Conservation (phyloP, 2,113 vertebrate genomes). For the Indicator maculatus region DNA sequence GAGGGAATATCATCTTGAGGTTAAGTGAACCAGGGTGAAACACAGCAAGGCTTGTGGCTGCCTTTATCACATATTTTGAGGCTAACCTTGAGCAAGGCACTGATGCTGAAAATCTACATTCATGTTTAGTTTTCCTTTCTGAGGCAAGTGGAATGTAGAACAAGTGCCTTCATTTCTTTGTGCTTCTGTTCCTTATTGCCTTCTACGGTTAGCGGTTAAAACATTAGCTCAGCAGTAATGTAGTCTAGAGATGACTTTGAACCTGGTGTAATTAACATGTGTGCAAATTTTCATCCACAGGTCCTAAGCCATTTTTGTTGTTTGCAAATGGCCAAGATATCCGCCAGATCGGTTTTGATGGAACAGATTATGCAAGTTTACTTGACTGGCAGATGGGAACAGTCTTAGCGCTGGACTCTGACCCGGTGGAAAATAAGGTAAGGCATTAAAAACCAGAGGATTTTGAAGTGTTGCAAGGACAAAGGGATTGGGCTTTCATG, state of each 20-base stretch:
- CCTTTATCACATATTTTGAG: not conserved
- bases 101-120: not conserved
- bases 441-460: constrained; percentile 64
- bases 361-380: constrained; percentile 78
- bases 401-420: constrained; percentile 89
- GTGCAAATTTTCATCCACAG: constrained; percentile 71
- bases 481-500: constrained; percentile 41
- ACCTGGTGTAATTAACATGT: not conserved
- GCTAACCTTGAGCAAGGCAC: not conserved
- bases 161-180: not conserved
- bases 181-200: not conserved
- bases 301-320: constrained; percentile 83
- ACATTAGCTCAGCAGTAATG: fast-evolving
- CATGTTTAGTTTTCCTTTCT: not conserved
- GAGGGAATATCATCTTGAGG: not conserved
- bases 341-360: constrained; percentile 81
- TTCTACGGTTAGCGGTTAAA: not conserved
- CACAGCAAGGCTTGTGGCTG: not conserved
- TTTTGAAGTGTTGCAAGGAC: constrained; percentile 53
- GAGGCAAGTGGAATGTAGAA: not conserved
- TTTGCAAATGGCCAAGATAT: constrained; percentile 88
- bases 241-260: not conserved
- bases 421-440: constrained; percentile 89
- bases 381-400: constrained; percentile 84
- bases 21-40: not conserved